Percentiles rank a stretch among this genome's conserved stretches.
These are phyloP conservation scores for Pseudopleuronectes americanus DNA, from an alignment of 2,797 vertebrate genomes.

Conservation along the genomic window DNA sequence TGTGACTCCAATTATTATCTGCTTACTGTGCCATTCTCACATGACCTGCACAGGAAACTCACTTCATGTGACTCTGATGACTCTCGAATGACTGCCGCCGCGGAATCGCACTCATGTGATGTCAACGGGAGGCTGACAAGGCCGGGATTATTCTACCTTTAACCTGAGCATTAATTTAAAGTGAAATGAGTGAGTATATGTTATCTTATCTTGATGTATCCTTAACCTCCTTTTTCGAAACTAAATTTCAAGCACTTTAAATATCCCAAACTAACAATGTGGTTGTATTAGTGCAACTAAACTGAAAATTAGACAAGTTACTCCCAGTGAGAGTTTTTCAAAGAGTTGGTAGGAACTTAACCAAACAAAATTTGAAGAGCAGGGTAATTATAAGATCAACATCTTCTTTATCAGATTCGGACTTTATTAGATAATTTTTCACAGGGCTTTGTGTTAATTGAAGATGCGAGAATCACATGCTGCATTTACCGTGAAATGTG, in stretches of 20 bases:
- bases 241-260: no score
- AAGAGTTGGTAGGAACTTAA: background rate
- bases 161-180: no score
- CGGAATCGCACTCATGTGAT: conserved; percentile 6
- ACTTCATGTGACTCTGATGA: conserved; percentile 14
- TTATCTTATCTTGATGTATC: no score
- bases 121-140: background rate
- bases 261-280: background rate
- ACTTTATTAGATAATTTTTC: background rate
- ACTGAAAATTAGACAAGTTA: background rate
- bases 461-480: background rate
- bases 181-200: no score
- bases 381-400: background rate
- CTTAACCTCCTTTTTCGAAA: no score
- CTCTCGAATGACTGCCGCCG: background rate
- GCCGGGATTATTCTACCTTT: background rate
- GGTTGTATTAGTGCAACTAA: background rate
- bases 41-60: conserved; percentile 9
- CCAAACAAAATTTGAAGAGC: background rate
- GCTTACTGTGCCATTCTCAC: background rate
- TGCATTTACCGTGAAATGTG: conserved; percentile 7
- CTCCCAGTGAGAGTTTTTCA: background rate
- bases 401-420: background rate
- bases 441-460: background rate
- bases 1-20: conserved; percentile 6